These are phyloP conservation scores for Diabrotica virgifera DNA, from an alignment of 1,140 invertebrate species.

Conservation along the genomic window DNA sequence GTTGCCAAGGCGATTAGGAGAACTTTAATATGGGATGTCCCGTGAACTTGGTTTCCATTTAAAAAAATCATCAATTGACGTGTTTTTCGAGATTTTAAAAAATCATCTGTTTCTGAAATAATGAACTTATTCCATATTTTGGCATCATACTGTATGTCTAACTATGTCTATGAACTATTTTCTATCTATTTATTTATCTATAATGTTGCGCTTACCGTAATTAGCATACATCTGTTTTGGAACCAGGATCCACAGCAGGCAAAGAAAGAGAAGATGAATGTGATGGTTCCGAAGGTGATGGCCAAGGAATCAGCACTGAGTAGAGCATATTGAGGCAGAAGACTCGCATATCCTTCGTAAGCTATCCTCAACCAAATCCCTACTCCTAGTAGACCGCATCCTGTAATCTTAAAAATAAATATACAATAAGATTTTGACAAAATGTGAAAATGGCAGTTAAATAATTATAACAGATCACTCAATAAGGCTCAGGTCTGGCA, in stretches of 20 bases:
- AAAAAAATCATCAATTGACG: too few species aligned
- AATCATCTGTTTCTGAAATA: too few species aligned
- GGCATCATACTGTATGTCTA: too few species aligned
- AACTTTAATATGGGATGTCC: too few species aligned
- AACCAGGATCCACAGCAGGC: constrained; percentile 82
- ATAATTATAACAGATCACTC: too few species aligned
- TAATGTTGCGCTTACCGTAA: constrained; percentile 57
- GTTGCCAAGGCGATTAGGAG: too few species aligned
- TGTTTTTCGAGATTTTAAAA: too few species aligned
- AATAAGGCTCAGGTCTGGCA: too few species aligned
- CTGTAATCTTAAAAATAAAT: constrained; percentile 62
- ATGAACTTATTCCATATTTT: too few species aligned
- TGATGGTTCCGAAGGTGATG: constrained; percentile 64
- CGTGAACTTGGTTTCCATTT: too few species aligned
- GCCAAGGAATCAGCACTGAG: constrained; percentile 68
- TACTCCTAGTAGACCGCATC: constrained; percentile 69
- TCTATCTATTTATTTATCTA: background rate
- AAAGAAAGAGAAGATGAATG: constrained; percentile 72
- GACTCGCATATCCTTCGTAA: constrained; percentile 66
- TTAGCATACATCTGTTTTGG: constrained; percentile 71
- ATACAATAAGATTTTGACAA: background rate
- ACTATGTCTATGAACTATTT: too few species aligned
- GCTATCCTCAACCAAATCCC: constrained; percentile 71
- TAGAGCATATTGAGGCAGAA: constrained; percentile 68
- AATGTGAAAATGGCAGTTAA: background rate